Evolutionary conservation across 2,797 vertebrate genomes (phyloP).

Genomic region (Clarias pachynema): DNA sequence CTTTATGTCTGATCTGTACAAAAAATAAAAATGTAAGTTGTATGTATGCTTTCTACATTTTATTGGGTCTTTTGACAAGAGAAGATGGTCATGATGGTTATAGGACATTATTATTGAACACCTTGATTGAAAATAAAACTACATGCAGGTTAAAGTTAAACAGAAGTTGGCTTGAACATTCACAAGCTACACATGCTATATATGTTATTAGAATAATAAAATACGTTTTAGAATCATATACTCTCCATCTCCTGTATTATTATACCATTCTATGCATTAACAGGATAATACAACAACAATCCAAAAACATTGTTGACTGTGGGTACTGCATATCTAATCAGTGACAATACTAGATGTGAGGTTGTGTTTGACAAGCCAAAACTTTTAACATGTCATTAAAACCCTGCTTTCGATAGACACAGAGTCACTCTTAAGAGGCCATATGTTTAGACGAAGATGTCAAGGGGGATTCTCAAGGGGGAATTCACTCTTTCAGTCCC

Average conservation of each 20-base stretch:
- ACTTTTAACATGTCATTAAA: not conserved
- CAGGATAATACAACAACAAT: conserved; percentile 1
- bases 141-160: conserved; percentile 52
- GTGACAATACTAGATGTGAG: conserved; percentile 24
- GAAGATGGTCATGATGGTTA: conserved; percentile 37
- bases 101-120: conserved; percentile 15
- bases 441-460: conserved; percentile 35
- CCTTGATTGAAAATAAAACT: conserved; percentile 44
- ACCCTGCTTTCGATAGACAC: conserved; percentile 35
- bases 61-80: conserved; percentile 18
- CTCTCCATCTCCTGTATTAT: conserved; percentile 32
- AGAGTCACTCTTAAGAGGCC: conserved; percentile 30
- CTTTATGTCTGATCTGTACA: conserved; percentile 55
- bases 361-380: conserved; percentile 29
- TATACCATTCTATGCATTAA: conserved; percentile 46
- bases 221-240: conserved; percentile 26
- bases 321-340: conserved; percentile 18
- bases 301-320: not conserved
- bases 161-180: conserved; percentile 56
- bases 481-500: conserved; percentile 54
- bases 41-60: conserved; percentile 27
- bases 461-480: conserved; percentile 32
- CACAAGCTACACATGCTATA: conserved; percentile 51
- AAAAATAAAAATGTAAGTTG: conserved; percentile 19
- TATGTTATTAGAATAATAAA: conserved; percentile 22